These are phyloP conservation scores for Agrotis exclamationis DNA, from an alignment of 2,888 invertebrate species.

Conservation along the genomic window DNA sequence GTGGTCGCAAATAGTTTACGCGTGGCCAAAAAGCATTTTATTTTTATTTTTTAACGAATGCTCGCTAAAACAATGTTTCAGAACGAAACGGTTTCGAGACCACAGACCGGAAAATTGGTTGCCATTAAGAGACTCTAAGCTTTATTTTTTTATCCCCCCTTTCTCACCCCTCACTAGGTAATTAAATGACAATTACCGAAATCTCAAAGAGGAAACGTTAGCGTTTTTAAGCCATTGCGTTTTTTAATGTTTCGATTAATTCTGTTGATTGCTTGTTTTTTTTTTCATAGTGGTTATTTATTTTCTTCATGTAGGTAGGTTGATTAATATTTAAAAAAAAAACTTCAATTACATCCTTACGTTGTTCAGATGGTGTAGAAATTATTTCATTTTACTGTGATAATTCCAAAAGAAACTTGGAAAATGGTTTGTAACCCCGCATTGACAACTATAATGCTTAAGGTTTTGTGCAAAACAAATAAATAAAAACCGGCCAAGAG, in stretches of 20 bases:
- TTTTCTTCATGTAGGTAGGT: not conserved
- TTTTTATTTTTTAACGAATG: slow-evolving; percentile 70
- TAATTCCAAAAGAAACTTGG: not conserved
- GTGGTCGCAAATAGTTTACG: slow-evolving; percentile 50
- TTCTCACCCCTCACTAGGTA: slow-evolving; percentile 75
- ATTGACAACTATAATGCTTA: too few species aligned
- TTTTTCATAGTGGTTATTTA: not conserved
- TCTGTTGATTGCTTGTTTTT: slow-evolving; percentile 42
- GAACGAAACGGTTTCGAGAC: slow-evolving; percentile 71
- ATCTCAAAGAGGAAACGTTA: slow-evolving; percentile 72
- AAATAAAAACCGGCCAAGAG: too few species aligned
- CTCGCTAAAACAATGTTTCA: slow-evolving; percentile 75
- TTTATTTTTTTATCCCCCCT: slow-evolving; percentile 78
- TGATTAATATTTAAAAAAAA: not conserved
- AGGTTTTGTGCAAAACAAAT: too few species aligned
- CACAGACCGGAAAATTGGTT: slow-evolving; percentile 81
- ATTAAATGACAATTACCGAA: slow-evolving; percentile 88
- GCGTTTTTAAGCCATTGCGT: slow-evolving; percentile 61
- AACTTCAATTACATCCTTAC: not conserved
- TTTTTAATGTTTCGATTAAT: slow-evolving; percentile 66
- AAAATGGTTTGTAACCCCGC: too few species aligned
- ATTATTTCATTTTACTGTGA: not conserved
- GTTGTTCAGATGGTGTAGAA: not conserved
- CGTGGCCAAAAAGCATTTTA: slow-evolving; percentile 51
- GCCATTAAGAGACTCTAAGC: slow-evolving; percentile 80